These are phyloP conservation scores for Syngnathus rostellatus DNA, from an alignment of 2,797 vertebrate genomes.

Conservation along the genomic window DNA sequence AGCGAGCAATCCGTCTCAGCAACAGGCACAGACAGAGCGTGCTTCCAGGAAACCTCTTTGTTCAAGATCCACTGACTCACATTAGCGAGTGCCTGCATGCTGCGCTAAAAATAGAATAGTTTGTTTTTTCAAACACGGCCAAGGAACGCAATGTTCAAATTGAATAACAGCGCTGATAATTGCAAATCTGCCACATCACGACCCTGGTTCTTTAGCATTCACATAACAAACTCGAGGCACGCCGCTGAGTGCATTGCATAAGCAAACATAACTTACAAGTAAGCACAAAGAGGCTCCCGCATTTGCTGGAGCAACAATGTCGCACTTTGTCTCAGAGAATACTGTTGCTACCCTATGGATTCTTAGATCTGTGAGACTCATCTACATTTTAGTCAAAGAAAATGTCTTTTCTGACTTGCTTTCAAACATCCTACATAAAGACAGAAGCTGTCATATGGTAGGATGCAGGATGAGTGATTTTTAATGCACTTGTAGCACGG, in stretches of 20 bases:
- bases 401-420: neutral
- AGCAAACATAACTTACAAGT: slow-evolving; percentile 33
- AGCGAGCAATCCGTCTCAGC: neutral
- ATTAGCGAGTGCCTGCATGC: neutral
- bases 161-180: slow-evolving; percentile 4
- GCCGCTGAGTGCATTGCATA: slow-evolving; percentile 35
- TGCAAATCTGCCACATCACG: slow-evolving; percentile 30
- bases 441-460: slow-evolving; percentile 26
- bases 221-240: slow-evolving; percentile 30
- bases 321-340: slow-evolving; percentile 36
- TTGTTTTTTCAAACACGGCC: neutral
- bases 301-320: slow-evolving; percentile 22
- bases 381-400: neutral
- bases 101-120: neutral
- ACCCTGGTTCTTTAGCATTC: slow-evolving; percentile 34
- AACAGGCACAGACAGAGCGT: slow-evolving; percentile 14
- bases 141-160: slow-evolving; percentile 15
- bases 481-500: slow-evolving; percentile 23
- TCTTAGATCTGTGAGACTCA: slow-evolving; percentile 28
- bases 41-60: slow-evolving; percentile 30
- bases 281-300: slow-evolving; percentile 27
- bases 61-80: slow-evolving; percentile 3
- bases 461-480: slow-evolving; percentile 5
- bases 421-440: slow-evolving; percentile 16
- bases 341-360: slow-evolving; percentile 24